These are phyloP conservation scores for Glomeris marginata DNA, from an alignment of 2,888 invertebrate genomes.

Conservation along the genomic window DNA sequence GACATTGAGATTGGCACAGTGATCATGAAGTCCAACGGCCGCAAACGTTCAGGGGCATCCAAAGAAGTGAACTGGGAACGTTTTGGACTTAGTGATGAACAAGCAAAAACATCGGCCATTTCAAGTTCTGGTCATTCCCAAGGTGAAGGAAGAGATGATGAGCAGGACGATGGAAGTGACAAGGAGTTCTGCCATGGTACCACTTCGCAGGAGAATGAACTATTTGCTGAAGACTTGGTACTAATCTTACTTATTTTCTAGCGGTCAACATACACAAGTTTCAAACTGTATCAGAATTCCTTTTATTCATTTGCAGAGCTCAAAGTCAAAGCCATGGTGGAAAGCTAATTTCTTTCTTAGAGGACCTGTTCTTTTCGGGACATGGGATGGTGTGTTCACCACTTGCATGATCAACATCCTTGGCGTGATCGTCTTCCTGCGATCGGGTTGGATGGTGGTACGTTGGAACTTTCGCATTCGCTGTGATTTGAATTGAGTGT, in stretches of 20 bases:
- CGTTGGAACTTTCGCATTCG: too few relatives aligned
- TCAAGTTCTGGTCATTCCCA: too few relatives aligned
- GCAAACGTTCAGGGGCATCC: neutral
- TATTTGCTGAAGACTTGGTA: constrained; percentile 83
- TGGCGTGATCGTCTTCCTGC: constrained; percentile 89
- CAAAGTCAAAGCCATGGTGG: constrained; percentile 65
- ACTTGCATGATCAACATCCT: constrained; percentile 95
- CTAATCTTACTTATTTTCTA: neutral
- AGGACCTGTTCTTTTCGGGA: constrained; percentile 88
- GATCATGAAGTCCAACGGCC: neutral
- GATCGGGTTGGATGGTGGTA: constrained; percentile 93
- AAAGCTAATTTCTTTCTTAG: constrained; percentile 92
- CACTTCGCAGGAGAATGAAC: constrained; percentile 71
- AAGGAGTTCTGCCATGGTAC: too few relatives aligned
- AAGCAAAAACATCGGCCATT: neutral
- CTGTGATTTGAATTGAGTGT: too few relatives aligned
- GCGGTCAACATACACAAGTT: neutral
- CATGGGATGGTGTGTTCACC: constrained; percentile 97
- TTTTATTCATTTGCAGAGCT: constrained; percentile 5
- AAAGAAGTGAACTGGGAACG: neutral
- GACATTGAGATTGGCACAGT: neutral
- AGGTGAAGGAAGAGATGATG: neutral
- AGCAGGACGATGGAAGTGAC: neutral
- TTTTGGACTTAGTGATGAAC: neutral
- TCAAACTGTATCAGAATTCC: neutral